Conservation (phyloP, 2,113 vertebrate genomes). For the Gadus chalcogrammus region DNA sequence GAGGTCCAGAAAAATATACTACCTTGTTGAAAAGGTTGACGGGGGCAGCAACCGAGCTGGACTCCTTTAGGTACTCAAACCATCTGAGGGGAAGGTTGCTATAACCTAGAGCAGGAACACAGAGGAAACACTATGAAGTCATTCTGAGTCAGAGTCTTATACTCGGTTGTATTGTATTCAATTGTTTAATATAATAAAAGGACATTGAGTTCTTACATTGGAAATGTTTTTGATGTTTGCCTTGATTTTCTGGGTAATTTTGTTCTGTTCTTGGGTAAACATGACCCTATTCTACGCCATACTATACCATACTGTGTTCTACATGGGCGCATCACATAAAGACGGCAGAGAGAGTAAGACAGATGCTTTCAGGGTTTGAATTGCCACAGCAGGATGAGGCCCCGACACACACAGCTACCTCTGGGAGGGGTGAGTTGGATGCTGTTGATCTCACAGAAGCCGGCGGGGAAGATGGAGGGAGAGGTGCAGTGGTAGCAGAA, state of each 20-base stretch:
- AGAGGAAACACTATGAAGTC: no score
- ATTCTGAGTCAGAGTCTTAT: no score
- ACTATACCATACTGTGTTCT: no score
- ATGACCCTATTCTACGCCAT: no score
- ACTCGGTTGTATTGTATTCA: no score
- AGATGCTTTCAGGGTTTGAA: neutral
- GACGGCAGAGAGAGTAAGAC: no score
- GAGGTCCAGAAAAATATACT: slow-evolving; percentile 17
- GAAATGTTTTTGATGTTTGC: no score
- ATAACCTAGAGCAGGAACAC: slow-evolving; percentile 80
- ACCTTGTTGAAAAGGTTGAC: slow-evolving; percentile 97
- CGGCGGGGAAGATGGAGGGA: slow-evolving; percentile 94
- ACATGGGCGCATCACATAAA: no score
- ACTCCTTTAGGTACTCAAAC: slow-evolving; percentile 98
- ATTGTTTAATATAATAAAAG: no score
- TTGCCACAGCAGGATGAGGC: neutral
- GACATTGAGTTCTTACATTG: no score
- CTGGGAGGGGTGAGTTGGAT: slow-evolving; percentile 94
- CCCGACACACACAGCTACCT: slow-evolving; percentile 70
- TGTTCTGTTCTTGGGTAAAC: no score
- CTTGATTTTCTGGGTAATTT: no score
- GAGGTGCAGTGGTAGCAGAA: slow-evolving; percentile 96
- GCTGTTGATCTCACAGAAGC: slow-evolving; percentile 98
- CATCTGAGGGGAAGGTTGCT: slow-evolving; percentile 93
- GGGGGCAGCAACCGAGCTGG: slow-evolving; percentile 87